Evolutionary conservation across 2,113 vertebrate species (phyloP).

Genomic region (Hyperopisus bebe): DNA sequence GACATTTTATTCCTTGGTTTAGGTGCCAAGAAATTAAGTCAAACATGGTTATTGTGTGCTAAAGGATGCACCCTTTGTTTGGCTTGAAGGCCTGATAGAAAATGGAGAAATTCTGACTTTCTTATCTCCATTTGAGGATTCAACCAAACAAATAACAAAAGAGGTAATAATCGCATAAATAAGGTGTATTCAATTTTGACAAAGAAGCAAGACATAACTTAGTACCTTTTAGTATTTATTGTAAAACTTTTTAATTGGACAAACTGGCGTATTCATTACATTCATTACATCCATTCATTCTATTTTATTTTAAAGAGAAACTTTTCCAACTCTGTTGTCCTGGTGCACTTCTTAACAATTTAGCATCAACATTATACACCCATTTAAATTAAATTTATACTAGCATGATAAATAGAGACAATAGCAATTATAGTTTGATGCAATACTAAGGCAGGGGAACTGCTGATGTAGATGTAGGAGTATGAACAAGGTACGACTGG

Average conservation of each 20-base stretch:
- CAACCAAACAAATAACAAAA: background rate
- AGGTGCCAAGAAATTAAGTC: background rate
- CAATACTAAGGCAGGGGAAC: background rate
- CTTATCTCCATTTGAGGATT: background rate
- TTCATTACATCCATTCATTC: too few species aligned
- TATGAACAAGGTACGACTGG: background rate
- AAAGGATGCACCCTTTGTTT: background rate
- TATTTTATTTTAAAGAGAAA: background rate
- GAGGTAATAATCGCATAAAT: background rate
- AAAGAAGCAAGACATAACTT: background rate
- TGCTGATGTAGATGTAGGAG: background rate
- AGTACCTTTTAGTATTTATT: background rate
- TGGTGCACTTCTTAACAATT: background rate
- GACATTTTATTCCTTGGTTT: constrained; percentile 14
- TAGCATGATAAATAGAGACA: background rate
- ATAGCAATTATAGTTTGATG: background rate
- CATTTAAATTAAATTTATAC: background rate
- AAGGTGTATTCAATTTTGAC: background rate
- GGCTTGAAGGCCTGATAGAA: background rate
- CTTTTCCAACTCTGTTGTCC: background rate
- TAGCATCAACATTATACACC: background rate
- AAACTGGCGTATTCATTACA: background rate
- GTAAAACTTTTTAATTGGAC: background rate
- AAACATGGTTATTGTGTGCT: constrained; percentile 1
- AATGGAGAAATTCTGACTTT: background rate